These are phyloP conservation scores for Automeris io DNA, from an alignment of 2,888 invertebrate species.

Conservation along the genomic window DNA sequence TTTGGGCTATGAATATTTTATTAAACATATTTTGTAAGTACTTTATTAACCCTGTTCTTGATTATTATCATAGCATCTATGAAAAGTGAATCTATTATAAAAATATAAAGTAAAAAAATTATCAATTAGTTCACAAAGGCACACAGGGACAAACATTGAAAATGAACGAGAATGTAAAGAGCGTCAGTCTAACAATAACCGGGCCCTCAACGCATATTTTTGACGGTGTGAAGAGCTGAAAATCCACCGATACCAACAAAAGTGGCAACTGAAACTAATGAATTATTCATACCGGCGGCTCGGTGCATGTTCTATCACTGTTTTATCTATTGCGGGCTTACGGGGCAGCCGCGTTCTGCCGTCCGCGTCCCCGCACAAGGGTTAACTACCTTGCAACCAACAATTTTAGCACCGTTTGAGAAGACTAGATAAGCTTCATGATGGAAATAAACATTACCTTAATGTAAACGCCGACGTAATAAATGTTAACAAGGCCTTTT, in stretches of 20 bases:
- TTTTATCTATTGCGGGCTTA: constrained; percentile 76
- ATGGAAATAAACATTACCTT: constrained; percentile 66
- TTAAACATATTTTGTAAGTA: no score
- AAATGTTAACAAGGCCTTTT: constrained; percentile 41
- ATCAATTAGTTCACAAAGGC: constrained; percentile 34
- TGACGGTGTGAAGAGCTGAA: constrained; percentile 71
- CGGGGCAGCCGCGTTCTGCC: constrained; percentile 42
- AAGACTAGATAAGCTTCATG: constrained; percentile 66
- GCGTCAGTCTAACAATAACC: constrained; percentile 61
- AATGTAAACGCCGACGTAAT: constrained; percentile 56
- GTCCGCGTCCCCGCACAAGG: constrained; percentile 42
- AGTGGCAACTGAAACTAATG: constrained; percentile 77
- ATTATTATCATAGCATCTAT: no score
- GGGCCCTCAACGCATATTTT: constrained; percentile 68
- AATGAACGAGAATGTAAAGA: constrained; percentile 51
- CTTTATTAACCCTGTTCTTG: no score
- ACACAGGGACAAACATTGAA: constrained; percentile 35
- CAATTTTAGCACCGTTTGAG: constrained; percentile 69
- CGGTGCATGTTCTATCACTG: constrained; percentile 79
- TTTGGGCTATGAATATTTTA: no score
- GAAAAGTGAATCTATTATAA: no score
- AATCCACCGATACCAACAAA: constrained; percentile 76
- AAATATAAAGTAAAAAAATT: no score
- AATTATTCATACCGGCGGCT: constrained; percentile 75
- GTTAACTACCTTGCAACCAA: constrained; percentile 71